Percentiles rank a stretch among this genome's conserved stretches.
Evolutionary conservation across 2,888 invertebrate genomes (phyloP).

Genomic region (Ephialtes manifestator): DNA sequence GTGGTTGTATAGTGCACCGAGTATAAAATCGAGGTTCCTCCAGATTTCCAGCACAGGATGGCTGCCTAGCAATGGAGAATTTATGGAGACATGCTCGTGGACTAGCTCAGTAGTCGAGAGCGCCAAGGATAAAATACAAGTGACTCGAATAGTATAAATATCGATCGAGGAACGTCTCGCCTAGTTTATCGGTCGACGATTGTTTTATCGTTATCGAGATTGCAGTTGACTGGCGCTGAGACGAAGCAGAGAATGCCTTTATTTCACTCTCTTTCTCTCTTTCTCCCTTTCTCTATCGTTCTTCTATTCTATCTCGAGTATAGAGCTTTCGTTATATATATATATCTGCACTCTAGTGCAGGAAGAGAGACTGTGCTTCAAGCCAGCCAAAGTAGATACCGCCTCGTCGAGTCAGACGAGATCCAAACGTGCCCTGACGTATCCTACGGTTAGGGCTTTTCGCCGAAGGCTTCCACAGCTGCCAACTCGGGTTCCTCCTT

Average conservation of each 20-base stretch:
- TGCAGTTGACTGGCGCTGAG: conserved; percentile 52
- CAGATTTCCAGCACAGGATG: conserved; percentile 36
- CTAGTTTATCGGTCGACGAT: conserved; percentile 57
- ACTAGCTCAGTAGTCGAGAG: conserved; percentile 1
- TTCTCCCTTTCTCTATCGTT: conserved; percentile 10
- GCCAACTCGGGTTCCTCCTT: conserved; percentile 39
- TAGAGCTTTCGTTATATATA: conserved; percentile 22
- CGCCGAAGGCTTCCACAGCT: conserved; percentile 26
- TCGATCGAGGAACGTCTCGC: conserved; percentile 58
- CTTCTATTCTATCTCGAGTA: conserved; percentile 17
- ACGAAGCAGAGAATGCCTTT: conserved; percentile 18
- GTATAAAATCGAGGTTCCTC: conserved; percentile 7
- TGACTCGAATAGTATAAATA: conserved; percentile 41
- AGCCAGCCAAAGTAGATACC: conserved; percentile 37
- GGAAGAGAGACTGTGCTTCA: conserved; percentile 6
- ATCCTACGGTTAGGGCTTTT: conserved; percentile 35
- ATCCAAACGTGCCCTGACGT: conserved; percentile 41
- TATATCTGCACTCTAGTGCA: conserved; percentile 19
- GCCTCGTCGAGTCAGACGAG: conserved; percentile 39
- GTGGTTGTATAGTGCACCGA: conserved; percentile 31
- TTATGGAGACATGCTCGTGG: conserved; percentile 18
- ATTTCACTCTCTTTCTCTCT: not conserved
- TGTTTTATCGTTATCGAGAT: conserved; percentile 63
- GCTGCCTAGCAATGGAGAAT: conserved; percentile 1
- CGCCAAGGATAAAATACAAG: conserved; percentile 31